phyloP scores from a whole-genome alignment of 2,888 invertebrate genomes.

The Cantharis rufa region DNA sequence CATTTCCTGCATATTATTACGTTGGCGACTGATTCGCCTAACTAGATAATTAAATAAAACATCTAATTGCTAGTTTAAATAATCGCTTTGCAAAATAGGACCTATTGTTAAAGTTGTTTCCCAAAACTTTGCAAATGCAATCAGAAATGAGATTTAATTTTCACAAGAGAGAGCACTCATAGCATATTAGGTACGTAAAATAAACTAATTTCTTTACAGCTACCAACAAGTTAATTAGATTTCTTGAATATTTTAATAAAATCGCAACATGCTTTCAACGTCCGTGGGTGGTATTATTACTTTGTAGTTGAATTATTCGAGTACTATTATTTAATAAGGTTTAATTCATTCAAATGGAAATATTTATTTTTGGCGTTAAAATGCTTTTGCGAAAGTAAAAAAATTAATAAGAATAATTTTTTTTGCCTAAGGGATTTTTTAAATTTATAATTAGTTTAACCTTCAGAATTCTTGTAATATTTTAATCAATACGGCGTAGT shows the following conservation, averaged over 20 bases:
- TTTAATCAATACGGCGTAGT: not conserved
- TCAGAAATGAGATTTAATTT: not conserved
- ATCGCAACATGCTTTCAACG: not conserved
- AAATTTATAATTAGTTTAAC: not conserved
- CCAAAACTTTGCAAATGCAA: not conserved
- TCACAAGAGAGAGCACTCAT: not conserved
- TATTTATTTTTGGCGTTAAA: not conserved
- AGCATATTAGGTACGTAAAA: not conserved
- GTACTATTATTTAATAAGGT: not conserved
- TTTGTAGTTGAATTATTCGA: not conserved
- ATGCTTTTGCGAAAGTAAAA: not conserved
- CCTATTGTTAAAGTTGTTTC: not conserved
- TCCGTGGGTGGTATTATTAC: not conserved
- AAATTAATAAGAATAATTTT: not conserved
- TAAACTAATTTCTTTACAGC: not conserved
- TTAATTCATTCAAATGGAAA: not conserved
- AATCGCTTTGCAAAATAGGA: not conserved
- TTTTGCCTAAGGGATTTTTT: not conserved
- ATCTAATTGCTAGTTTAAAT: not conserved
- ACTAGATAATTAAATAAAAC: conserved; percentile 1
- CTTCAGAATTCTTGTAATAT: not conserved
- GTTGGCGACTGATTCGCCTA: conserved; percentile 8
- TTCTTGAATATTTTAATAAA: conserved; percentile 5
- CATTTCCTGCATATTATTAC: conserved; percentile 13
- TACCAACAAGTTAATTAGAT: conserved; percentile 3